These are phyloP conservation scores for Bathynomus jamesi DNA, from an alignment of 1,140 invertebrate genomes.

Conservation along the genomic window DNA sequence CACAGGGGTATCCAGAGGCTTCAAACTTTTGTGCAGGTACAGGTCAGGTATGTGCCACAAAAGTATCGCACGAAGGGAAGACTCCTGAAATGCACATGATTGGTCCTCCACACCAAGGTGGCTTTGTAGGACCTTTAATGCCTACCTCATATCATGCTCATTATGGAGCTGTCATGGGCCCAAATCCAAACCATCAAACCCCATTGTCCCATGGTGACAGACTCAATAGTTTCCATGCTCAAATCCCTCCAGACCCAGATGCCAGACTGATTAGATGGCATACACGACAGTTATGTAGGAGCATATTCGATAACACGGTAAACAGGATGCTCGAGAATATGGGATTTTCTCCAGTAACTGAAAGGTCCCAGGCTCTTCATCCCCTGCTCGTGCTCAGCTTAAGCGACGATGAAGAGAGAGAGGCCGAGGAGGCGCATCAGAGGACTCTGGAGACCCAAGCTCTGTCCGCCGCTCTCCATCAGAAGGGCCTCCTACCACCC, in stretches of 20 bases:
- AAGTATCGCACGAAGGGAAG: not conserved
- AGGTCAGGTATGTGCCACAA: not conserved
- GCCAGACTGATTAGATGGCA: slow-evolving; percentile 26
- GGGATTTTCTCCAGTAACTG: slow-evolving; percentile 32
- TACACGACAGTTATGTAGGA: slow-evolving; percentile 25
- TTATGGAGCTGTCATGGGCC: not conserved
- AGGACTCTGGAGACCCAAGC: slow-evolving; percentile 24
- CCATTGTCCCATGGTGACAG: slow-evolving; percentile 2
- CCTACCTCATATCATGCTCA: not conserved
- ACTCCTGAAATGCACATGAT: slow-evolving; percentile 7
- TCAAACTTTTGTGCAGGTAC: not conserved
- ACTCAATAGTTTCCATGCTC: slow-evolving; percentile 9
- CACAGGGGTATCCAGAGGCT: not conserved
- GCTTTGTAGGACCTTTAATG: slow-evolving; percentile 1
- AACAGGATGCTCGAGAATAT: slow-evolving; percentile 36
- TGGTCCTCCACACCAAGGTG: slow-evolving; percentile 19
- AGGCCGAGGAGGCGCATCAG: slow-evolving; percentile 26
- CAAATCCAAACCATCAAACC: not conserved
- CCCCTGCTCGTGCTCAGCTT: slow-evolving; percentile 32
- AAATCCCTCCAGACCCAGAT: slow-evolving; percentile 19
- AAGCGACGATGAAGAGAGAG: slow-evolving; percentile 28
- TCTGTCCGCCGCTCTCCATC: slow-evolving; percentile 25
- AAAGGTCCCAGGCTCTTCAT: slow-evolving; percentile 25
- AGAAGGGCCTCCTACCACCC: slow-evolving; percentile 24
- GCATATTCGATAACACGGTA: slow-evolving; percentile 29